Percentiles rank a stretch among this genome's conserved stretches.
Conservation (phyloP, 2,888 invertebrate genomes). For the Encarsia formosa region DNA sequence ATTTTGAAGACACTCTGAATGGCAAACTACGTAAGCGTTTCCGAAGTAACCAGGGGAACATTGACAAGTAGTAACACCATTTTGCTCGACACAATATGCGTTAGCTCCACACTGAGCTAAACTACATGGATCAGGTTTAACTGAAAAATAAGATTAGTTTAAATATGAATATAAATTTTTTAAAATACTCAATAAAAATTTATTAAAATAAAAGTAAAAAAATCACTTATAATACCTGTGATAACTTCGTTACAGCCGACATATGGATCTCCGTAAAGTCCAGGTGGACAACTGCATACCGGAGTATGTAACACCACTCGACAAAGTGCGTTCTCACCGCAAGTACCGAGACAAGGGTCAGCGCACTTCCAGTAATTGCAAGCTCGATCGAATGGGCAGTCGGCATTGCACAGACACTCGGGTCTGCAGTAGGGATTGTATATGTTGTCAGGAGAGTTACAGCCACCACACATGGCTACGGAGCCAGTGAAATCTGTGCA, state of each 20-base stretch:
- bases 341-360: constrained; percentile 67
- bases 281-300: constrained; percentile 76
- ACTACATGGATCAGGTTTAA: constrained; percentile 63
- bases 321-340: constrained; percentile 76
- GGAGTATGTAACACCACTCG: constrained; percentile 72
- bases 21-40: constrained; percentile 73
- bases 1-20: constrained; percentile 78
- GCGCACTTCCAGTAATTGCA: constrained; percentile 68
- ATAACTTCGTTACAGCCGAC: constrained; percentile 62
- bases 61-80: constrained; percentile 65
- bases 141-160: constrained; percentile 21
- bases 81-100: constrained; percentile 70
- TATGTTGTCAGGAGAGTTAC: constrained; percentile 63
- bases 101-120: constrained; percentile 75
- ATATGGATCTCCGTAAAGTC: constrained; percentile 76
- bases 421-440: constrained; percentile 74
- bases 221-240: constrained; percentile 4
- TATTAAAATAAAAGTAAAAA: no score
- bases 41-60: constrained; percentile 75
- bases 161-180: background rate
- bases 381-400: constrained; percentile 72
- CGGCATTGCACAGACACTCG: constrained; percentile 76
- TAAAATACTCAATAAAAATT: background rate
- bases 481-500: constrained; percentile 71
- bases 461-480: constrained; percentile 76